phyloP scores from a whole-genome alignment of 1,140 invertebrate species.

The Drosophila melanogaster region Release_6_plus_ISO1_MT NC_004354.4:13399001-13399500 shows the following conservation, averaged over 20 bases:
- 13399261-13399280: constrained; percentile 22
- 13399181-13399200: constrained; percentile 27
- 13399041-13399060: no score
- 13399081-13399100: no score
- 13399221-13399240: not conserved
- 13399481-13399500: constrained; percentile 97
- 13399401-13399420: constrained; percentile 95
- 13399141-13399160: not conserved
- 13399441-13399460: constrained; percentile 94
- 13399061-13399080: no score
- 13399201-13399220: constrained; percentile 16
- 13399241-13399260: constrained; percentile 6
- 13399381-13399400: constrained; percentile 98
- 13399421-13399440: constrained; percentile 94
- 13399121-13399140: constrained; percentile 9
- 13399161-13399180: constrained; percentile 22
- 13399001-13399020: constrained; percentile 87
- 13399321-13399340: constrained; percentile 96
- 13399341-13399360: constrained; percentile 99
- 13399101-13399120: no score
- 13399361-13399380: constrained; percentile 95
- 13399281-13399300: constrained; percentile 16
- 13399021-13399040: no score
- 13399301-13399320: not conserved
- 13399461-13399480: constrained; percentile 94